A percentile compares a stretch with the other conserved stretches of the same genome.
Evolutionary conservation across 2,888 invertebrate genomes (phyloP).

Genomic region (Smittia aterrima): DNA sequence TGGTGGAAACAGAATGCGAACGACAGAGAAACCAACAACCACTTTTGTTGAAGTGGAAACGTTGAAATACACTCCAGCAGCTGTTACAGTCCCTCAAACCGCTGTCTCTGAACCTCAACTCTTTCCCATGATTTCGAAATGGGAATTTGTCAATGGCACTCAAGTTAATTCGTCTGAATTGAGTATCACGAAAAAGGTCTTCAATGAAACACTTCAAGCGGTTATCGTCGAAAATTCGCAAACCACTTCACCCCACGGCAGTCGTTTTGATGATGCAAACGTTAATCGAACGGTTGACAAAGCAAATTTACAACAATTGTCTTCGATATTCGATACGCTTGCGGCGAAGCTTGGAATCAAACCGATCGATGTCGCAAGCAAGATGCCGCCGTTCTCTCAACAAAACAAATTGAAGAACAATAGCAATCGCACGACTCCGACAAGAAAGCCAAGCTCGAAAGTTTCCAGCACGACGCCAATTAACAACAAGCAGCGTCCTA

Average conservation of each 20-base stretch:
- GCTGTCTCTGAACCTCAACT: conserved; percentile 44
- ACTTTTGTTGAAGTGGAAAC: conserved; percentile 48
- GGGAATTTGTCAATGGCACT: conserved; percentile 61
- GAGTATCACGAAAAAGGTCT: conserved; percentile 57
- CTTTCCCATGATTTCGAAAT: conserved; percentile 55
- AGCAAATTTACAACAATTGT: conserved; percentile 58
- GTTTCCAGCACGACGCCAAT: conserved; percentile 43
- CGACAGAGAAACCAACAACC: conserved; percentile 34
- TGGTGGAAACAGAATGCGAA: background rate
- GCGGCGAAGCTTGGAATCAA: conserved; percentile 57
- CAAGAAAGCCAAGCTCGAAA: conserved; percentile 43
- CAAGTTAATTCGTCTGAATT: conserved; percentile 46
- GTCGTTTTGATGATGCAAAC: conserved; percentile 16
- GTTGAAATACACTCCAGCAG: conserved; percentile 46
- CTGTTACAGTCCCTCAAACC: conserved; percentile 35
- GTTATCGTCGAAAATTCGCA: conserved; percentile 61
- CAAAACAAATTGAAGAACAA: conserved; percentile 50
- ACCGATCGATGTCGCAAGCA: conserved; percentile 48
- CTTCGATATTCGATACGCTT: conserved; percentile 63
- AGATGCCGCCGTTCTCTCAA: conserved; percentile 49
- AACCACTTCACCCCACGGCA: conserved; percentile 46
- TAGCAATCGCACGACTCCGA: background rate
- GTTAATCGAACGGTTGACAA: conserved; percentile 53
- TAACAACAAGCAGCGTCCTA: background rate
- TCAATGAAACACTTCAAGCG: conserved; percentile 63